Percentiles rank a stretch among this genome's conserved stretches.
phyloP scores from a whole-genome alignment of 1,140 invertebrate species.

The Palaemon carinicauda region DNA sequence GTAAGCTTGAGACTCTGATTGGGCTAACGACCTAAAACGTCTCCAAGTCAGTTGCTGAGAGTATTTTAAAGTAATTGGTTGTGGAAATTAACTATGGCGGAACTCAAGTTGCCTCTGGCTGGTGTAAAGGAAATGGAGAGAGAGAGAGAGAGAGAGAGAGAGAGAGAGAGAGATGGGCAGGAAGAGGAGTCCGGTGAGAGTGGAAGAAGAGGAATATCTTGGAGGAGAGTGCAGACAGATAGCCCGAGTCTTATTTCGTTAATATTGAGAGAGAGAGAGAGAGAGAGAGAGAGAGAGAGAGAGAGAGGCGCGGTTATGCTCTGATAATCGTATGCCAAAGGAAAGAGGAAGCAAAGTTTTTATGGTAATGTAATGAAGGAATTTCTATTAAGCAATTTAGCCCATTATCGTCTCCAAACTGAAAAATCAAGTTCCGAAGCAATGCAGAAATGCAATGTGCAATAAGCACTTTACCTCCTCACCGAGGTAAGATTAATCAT shows the following conservation, averaged over 20 bases:
- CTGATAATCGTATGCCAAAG: neutral
- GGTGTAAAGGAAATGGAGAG: neutral
- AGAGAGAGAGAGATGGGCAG: neutral
- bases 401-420: too few species aligned
- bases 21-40: neutral
- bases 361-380: neutral
- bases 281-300: neutral
- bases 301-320: neutral
- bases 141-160: neutral
- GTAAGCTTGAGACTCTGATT: neutral
- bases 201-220: neutral
- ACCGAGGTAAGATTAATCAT: too few species aligned
- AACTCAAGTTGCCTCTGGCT: neutral
- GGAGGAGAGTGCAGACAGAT: neutral
- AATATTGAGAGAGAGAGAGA: neutral
- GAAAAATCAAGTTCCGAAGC: too few species aligned
- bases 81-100: conserved; percentile 16
- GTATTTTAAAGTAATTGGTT: neutral
- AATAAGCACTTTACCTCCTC: too few species aligned
- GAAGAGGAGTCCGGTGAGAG: neutral
- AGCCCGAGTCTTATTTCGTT: too few species aligned
- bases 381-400: too few species aligned
- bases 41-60: neutral
- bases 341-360: neutral
- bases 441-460: too few species aligned